A percentile compares a stretch with the other conserved stretches of the same genome.
These are phyloP conservation scores for Anser brachyrhynchus DNA, from an alignment of 2,113 vertebrate genomes.

Conservation along the genomic window DNA sequence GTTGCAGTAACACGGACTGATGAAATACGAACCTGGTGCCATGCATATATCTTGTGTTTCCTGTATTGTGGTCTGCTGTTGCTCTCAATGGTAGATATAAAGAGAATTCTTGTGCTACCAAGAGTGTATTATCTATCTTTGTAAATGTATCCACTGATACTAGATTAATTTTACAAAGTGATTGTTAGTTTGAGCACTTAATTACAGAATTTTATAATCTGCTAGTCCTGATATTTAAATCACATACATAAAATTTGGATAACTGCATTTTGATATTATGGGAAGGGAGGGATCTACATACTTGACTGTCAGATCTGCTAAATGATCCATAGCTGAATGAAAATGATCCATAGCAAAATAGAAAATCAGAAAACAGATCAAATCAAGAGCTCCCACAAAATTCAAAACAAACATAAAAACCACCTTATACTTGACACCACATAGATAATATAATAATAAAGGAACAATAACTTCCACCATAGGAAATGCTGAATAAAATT, in stretches of 20 bases:
- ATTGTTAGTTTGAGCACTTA: neutral
- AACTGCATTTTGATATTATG: neutral
- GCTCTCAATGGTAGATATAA: neutral
- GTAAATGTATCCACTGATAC: neutral
- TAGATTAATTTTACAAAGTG: neutral
- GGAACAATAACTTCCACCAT: neutral
- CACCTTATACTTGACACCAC: neutral
- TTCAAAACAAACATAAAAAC: neutral
- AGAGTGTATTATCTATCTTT: neutral
- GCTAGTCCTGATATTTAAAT: neutral
- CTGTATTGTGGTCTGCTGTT: neutral
- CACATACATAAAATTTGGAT: neutral
- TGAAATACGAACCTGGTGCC: neutral
- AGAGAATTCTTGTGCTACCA: neutral
- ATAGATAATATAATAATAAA: neutral
- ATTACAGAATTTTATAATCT: neutral
- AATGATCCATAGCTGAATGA: neutral
- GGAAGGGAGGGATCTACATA: neutral
- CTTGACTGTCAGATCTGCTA: neutral
- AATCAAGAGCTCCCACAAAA: neutral
- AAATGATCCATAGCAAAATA: neutral
- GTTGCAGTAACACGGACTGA: neutral
- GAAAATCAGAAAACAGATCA: neutral
- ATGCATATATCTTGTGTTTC: neutral
- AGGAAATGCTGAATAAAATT: neutral